A percentile compares a stretch with the other conserved stretches of the same genome.
Conservation (phyloP, 2,888 invertebrate species). For the Drosophila leonis region DNA sequence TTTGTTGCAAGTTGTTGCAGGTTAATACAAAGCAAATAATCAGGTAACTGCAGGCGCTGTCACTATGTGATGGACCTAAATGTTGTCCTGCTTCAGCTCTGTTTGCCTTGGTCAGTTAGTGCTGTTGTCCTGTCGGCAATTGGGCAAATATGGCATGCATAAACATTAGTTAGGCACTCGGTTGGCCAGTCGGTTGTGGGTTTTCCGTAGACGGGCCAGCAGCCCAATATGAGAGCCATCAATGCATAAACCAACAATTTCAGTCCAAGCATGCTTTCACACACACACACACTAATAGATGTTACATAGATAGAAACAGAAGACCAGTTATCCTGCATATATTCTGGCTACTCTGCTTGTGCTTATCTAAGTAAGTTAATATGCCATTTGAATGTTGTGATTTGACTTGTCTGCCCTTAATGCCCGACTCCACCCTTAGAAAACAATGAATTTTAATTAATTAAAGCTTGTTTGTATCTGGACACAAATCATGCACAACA, state of each 20-base stretch:
- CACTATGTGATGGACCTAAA: slow-evolving; percentile 8
- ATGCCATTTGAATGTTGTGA: slow-evolving; percentile 75
- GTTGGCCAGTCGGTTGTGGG: slow-evolving; percentile 24
- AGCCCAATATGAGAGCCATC: slow-evolving; percentile 48
- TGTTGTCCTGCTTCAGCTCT: slow-evolving; percentile 7
- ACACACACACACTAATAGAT: slow-evolving; percentile 9
- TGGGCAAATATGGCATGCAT: slow-evolving; percentile 58
- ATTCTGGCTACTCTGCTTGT: slow-evolving; percentile 26
- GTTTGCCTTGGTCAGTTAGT: slow-evolving; percentile 44
- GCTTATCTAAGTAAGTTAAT: slow-evolving; percentile 77
- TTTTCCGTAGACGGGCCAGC: slow-evolving; percentile 25
- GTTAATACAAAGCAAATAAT: slow-evolving; percentile 56
- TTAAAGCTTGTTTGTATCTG: slow-evolving; percentile 62
- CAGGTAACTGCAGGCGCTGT: slow-evolving; percentile 28
- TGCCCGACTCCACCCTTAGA: background rate
- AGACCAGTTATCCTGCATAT: slow-evolving; percentile 9
- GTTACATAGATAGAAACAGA: slow-evolving; percentile 5
- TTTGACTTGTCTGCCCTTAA: slow-evolving; percentile 28
- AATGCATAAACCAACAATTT: slow-evolving; percentile 61
- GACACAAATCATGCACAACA: slow-evolving; percentile 45
- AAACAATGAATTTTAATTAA: slow-evolving; percentile 78
- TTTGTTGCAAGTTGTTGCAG: slow-evolving; percentile 18
- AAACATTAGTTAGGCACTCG: slow-evolving; percentile 62
- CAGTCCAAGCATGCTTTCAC: slow-evolving; percentile 32
- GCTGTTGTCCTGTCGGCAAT: slow-evolving; percentile 48